phyloP scores from a whole-genome alignment of 1,140 invertebrate genomes.

The Oedothorax gibbosus region DNA sequence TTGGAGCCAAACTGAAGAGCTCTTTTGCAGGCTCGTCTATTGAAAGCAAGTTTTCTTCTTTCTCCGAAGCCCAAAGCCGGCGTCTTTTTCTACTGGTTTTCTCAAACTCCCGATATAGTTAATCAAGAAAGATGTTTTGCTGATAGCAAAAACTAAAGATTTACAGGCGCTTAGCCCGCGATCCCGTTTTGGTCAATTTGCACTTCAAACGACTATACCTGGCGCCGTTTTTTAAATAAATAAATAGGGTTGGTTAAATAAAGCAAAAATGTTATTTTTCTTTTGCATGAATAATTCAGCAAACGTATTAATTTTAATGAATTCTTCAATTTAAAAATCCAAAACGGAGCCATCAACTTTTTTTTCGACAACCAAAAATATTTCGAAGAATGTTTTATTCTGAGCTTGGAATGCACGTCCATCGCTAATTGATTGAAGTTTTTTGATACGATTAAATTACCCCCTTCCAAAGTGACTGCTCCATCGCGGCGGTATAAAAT shows the following conservation, averaged over 20 bases:
- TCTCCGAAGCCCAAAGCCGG: conserved; percentile 20
- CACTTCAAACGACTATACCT: conserved; percentile 48
- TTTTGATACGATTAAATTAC: conserved; percentile 14
- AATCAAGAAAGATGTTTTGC: conserved; percentile 58
- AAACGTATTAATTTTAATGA: conserved; percentile 59
- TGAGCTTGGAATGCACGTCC: conserved; percentile 35
- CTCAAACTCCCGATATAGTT: conserved; percentile 47
- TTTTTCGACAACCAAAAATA: conserved; percentile 37
- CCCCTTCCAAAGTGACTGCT: conserved; percentile 1
- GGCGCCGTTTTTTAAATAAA: conserved; percentile 48
- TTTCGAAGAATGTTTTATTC: conserved; percentile 24
- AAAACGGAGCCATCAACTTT: conserved; percentile 19
- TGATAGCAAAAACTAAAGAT: conserved; percentile 35
- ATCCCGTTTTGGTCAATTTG: conserved; percentile 47
- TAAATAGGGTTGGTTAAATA: conserved; percentile 45
- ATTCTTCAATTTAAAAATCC: conserved; percentile 55
- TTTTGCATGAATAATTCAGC: conserved; percentile 58
- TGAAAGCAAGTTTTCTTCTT: conserved; percentile 21
- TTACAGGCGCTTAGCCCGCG: conserved; percentile 8
- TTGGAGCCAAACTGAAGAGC: conserved; percentile 16
- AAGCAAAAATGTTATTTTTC: conserved; percentile 32
- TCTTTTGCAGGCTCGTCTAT: conserved; percentile 5
- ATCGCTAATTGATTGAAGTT: conserved; percentile 15
- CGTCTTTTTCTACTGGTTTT: conserved; percentile 20
- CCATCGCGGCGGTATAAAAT: neutral